Evolutionary conservation across 1,140 invertebrate species (phyloP).

Genomic region (Bombus waltoni): DNA sequence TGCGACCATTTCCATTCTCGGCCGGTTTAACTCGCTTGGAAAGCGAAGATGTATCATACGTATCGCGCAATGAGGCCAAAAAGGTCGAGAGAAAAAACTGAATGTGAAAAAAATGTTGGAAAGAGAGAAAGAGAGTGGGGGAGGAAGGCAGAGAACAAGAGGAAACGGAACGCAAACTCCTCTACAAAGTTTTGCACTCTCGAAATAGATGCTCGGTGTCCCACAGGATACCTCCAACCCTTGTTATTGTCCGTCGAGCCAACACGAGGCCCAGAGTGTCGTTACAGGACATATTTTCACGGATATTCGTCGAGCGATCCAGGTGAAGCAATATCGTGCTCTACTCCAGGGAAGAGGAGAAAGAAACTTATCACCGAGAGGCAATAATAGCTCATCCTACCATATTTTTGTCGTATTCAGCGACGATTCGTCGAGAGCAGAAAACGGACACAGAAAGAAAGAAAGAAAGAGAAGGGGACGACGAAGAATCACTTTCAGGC

Average conservation of each 20-base stretch:
- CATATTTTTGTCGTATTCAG: slow-evolving; percentile 18
- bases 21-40: neutral
- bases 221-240: slow-evolving; percentile 53
- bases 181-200: slow-evolving; percentile 59
- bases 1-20: neutral
- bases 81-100: neutral
- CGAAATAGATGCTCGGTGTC: slow-evolving; percentile 60
- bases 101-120: neutral
- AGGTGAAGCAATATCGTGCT: slow-evolving; percentile 30
- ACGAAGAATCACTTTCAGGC: neutral
- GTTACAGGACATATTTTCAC: slow-evolving; percentile 53
- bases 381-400: slow-evolving; percentile 43
- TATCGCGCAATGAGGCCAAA: neutral
- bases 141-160: slow-evolving; percentile 2
- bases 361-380: slow-evolving; percentile 42
- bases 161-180: slow-evolving; percentile 35
- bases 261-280: slow-evolving; percentile 8
- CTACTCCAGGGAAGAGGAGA: neutral
- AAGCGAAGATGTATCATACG: neutral
- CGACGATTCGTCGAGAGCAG: neutral
- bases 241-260: slow-evolving; percentile 51
- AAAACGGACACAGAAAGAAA: no score
- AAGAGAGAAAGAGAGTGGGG: no score
- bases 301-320: neutral
- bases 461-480: neutral